Percentiles rank a stretch among this genome's conserved stretches.
These are phyloP conservation scores for Drosophila buzzatii DNA, from an alignment of 2,888 invertebrate genomes.

Conservation along the genomic window DNA sequence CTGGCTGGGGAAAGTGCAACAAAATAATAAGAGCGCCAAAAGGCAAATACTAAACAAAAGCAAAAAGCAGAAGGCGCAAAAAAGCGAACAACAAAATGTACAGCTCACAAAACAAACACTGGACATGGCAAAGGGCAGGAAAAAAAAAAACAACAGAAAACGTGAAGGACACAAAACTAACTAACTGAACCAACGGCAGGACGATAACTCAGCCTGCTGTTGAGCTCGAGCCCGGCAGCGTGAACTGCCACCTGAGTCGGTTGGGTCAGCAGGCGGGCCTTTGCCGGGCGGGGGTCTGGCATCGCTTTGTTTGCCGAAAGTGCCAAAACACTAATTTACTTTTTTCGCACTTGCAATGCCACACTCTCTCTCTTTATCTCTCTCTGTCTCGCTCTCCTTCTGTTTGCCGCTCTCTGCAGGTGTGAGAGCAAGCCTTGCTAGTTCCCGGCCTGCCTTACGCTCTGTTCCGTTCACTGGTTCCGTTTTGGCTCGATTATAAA, in stretches of 20 bases:
- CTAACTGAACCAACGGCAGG: slow-evolving; percentile 67
- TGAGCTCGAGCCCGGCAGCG: slow-evolving; percentile 43
- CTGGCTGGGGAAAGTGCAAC: slow-evolving; percentile 64
- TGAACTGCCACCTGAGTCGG: slow-evolving; percentile 70
- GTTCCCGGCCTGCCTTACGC: slow-evolving; percentile 25
- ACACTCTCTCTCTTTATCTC: not conserved
- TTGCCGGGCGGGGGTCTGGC: slow-evolving; percentile 5
- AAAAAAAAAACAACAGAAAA: slow-evolving; percentile 17
- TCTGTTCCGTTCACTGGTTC: slow-evolving; percentile 32
- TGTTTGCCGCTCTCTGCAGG: not conserved
- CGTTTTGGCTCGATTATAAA: slow-evolving; percentile 70
- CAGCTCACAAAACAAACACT: slow-evolving; percentile 52
- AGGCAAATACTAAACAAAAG: slow-evolving; percentile 72
- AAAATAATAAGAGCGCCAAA: slow-evolving; percentile 73
- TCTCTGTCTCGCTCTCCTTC: slow-evolving; percentile 1
- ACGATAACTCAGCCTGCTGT: slow-evolving; percentile 63
- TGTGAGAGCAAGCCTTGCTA: slow-evolving; percentile 9
- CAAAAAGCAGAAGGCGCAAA: slow-evolving; percentile 36
- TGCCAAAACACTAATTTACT: slow-evolving; percentile 83
- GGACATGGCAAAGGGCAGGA: slow-evolving; percentile 32
- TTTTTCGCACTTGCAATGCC: slow-evolving; percentile 54
- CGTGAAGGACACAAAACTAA: slow-evolving; percentile 71
- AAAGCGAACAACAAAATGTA: slow-evolving; percentile 37
- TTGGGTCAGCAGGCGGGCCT: slow-evolving; percentile 50
- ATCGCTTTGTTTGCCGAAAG: slow-evolving; percentile 76